Evolutionary conservation across 2,888 invertebrate species (phyloP), one percentile per base, ranked within the genome.

Genomic region (Polymixis lichenea): DNA sequence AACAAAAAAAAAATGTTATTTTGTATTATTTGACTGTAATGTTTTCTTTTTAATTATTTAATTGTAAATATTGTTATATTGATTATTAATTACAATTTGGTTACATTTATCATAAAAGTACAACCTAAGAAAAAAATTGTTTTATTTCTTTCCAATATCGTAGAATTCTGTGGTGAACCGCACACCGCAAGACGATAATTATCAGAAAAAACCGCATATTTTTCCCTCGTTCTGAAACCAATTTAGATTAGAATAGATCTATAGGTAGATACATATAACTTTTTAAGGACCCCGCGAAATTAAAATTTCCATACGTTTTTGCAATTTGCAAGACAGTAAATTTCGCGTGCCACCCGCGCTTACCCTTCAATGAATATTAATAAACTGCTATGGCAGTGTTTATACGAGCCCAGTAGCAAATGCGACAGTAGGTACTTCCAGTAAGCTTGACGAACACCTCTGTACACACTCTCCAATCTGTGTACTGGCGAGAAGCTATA

Each of bases 181-280:
- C 58, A 80, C 55, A 80, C 78, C 53, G 13, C 49, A 73, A 73
- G 55, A 73, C 17, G 2, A 15, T 28, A 56, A 43, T 28, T 51
- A 13, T 55, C 11, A 17, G n/a, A 53, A 32, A 75, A 73, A 60
- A 74, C 17, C 7, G 4, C 9, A 6, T 43, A 19, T 15, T 53
- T 53, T 75, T n/a, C n/a, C 46, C 19, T 4, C 38, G n/a, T 25
- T 55, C 32, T 60, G 5, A 32, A 60, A 2, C 32, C 22, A 9
- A 22, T 32, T 19, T 32, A 28, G 6, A 51, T 22, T 22, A 51
- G 1, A 51, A 11, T 32, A 22, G 38, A 38, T 38, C 6, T 38
- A 38, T 3, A 38, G 38, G 38, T 38, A 38, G 4, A 38, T 38
- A 38, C 38, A n/a, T n/a, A n/a, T 38, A 38, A 3, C 0, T 38